Percentiles rank a stretch among this genome's conserved stretches.
These are phyloP conservation scores for Acanthosepion lycidas DNA, from an alignment of 2,888 invertebrate species.

Conservation along the genomic window DNA sequence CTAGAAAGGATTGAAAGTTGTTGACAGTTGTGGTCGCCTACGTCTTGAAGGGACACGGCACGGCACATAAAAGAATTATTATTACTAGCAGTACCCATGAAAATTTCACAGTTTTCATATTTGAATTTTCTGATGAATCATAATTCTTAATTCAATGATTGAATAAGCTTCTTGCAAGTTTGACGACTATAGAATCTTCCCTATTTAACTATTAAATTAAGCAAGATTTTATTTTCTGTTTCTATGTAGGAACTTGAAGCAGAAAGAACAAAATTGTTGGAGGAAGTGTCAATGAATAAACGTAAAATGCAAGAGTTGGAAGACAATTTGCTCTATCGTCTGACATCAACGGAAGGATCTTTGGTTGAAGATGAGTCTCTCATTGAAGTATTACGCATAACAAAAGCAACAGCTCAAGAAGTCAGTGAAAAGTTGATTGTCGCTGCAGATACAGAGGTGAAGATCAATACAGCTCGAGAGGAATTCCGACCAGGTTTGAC, in stretches of 20 bases:
- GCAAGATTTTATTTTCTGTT: background rate
- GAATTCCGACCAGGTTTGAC: conserved; percentile 86
- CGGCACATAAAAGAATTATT: too few species aligned
- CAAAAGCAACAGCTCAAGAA: conserved; percentile 83
- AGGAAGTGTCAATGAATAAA: conserved; percentile 97
- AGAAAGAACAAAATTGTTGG: conserved; percentile 92
- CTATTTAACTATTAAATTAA: too few species aligned
- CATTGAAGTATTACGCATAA: conserved; percentile 78
- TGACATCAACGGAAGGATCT: conserved; percentile 94
- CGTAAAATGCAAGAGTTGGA: conserved; percentile 96
- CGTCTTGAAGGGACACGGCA: too few species aligned
- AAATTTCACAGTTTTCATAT: too few species aligned
- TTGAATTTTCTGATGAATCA: too few species aligned
- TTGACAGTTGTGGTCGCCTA: too few species aligned
- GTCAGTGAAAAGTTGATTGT: conserved; percentile 94
- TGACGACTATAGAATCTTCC: too few species aligned
- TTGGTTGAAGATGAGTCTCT: conserved; percentile 96
- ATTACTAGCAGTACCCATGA: too few species aligned
- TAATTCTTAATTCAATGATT: too few species aligned
- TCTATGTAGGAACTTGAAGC: conserved; percentile 86
- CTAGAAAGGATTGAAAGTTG: too few species aligned
- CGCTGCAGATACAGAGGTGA: conserved; percentile 93
- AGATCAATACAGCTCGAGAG: conserved; percentile 93
- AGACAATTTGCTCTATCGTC: conserved; percentile 89
- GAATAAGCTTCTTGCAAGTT: too few species aligned